Evolutionary conservation across 2,113 vertebrate genomes (phyloP).

Genomic region (Tympanuchus pallidicinctus): DNA sequence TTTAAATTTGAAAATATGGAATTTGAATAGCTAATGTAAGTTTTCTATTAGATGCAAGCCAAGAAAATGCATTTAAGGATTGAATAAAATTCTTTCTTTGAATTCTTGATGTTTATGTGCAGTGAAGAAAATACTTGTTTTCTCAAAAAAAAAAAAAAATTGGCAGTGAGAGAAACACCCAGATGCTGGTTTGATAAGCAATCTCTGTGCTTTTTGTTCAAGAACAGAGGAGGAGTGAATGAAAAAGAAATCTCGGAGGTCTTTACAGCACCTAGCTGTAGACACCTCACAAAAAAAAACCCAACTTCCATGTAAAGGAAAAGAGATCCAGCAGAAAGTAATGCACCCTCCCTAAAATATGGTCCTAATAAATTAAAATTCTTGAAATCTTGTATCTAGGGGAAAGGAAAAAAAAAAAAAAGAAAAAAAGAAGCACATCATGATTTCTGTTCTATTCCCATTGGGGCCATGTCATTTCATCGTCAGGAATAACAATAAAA

Average conservation of each 20-base stretch:
- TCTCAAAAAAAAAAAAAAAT: not conserved
- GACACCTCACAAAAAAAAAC: not conserved
- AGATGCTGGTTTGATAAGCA: not conserved
- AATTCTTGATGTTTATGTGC: not conserved
- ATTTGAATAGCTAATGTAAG: not conserved
- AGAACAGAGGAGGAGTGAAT: not conserved
- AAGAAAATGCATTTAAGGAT: not conserved
- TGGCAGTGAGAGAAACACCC: not conserved
- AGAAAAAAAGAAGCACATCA: not conserved
- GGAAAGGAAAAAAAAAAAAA: not conserved
- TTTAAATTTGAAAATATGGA: not conserved
- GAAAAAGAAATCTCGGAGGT: not conserved
- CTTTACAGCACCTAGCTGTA: not conserved
- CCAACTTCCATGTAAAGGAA: not conserved
- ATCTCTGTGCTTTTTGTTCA: not conserved
- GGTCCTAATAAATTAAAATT: not conserved
- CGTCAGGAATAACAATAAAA: slow-evolving; percentile 61
- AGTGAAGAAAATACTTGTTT: not conserved
- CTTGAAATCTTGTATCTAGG: not conserved
- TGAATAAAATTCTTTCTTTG: not conserved
- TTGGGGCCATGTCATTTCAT: not conserved
- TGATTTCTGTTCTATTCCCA: not conserved
- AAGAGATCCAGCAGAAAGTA: not conserved
- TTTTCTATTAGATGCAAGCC: not conserved
- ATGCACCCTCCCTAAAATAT: not conserved